Conservation (phyloP, 2,113 vertebrate species). For the Tringa solitaria region DNA sequence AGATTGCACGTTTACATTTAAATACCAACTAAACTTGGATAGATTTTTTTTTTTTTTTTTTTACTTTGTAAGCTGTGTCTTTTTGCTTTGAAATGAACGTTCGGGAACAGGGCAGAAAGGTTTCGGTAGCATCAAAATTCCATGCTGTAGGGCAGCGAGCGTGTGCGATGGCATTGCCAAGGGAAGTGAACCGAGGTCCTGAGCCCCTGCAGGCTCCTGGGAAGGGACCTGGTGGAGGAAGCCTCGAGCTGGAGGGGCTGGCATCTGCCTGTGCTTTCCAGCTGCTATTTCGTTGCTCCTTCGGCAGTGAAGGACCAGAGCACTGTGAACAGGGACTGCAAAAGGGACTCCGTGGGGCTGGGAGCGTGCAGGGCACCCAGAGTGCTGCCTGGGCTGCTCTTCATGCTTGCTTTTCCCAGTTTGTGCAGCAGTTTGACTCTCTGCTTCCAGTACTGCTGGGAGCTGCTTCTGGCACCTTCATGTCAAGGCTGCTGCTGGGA, state of each 20-base stretch:
- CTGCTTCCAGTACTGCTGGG: neutral
- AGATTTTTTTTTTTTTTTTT: neutral
- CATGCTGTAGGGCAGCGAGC: neutral
- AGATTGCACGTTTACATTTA: neutral
- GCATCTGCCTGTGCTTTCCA: neutral
- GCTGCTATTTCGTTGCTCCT: neutral
- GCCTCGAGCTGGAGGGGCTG: neutral
- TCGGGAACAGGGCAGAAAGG: neutral
- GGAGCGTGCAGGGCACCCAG: neutral
- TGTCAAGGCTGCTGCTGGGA: neutral
- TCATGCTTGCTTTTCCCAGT: neutral
- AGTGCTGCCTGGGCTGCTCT: rapidly evolving
- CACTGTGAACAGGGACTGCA: neutral
- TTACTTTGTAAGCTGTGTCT: neutral
- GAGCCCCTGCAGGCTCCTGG: rapidly evolving
- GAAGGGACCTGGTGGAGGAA: neutral
- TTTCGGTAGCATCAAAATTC: neutral
- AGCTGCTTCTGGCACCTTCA: neutral
- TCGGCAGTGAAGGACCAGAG: neutral
- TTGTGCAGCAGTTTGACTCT: neutral
- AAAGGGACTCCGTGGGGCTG: neutral
- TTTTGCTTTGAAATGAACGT: neutral
- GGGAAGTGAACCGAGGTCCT: neutral
- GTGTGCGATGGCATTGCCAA: neutral
- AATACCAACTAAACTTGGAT: neutral